Base-by-base conservation (phyloP, 1,140 invertebrate genomes). In the Globodera rostochiensis region DNA sequence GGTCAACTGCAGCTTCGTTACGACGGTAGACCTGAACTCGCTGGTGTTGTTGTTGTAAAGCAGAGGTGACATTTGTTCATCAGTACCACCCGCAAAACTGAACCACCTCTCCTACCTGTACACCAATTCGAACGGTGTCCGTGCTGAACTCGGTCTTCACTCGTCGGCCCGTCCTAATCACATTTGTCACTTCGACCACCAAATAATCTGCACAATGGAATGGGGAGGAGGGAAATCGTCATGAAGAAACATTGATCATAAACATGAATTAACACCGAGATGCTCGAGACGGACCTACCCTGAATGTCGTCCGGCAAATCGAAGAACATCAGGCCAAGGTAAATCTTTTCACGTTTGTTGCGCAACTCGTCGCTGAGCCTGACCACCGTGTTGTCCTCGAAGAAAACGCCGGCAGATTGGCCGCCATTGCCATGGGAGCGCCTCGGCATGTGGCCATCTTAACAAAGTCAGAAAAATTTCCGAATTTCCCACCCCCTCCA, bases 221-320 rank as follows among this genome's bases (percentile, higher is more conserved):
- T 36, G 36, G 36, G 36, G 25, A 36, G 25, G 25, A 36, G 25
- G 25, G 36, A 36, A 36, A 36, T n/a, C n/a, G n/a, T n/a, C n/a
- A n/a, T n/a, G n/a, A n/a, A n/a, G n/a, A n/a, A n/a, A n/a, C n/a
- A n/a, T n/a, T n/a, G n/a, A n/a, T n/a, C n/a, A n/a, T n/a, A n/a
- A n/a, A n/a, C 36, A 36, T 36, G 3, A 36, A 36, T 3, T 36
- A 25, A 25, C 2, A 36, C 36, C 36, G 36, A 36, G 36, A 36
- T 36, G 36, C 3, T 36, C 36, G 36, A 36, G 36, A 36, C 36
- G 36, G 36, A 36, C 36, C 3, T 36, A 85, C 86, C 79, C 64
- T 86, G 85, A 53, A 87, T 86, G 53, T 85, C 86, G 45, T 85
- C 86, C 6, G 85, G 85, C 57, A 86, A 46, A 45, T 86, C 85